phyloP scores from a whole-genome alignment of 2,797 vertebrate species.

The Chrysocyon brachyurus region DNA sequence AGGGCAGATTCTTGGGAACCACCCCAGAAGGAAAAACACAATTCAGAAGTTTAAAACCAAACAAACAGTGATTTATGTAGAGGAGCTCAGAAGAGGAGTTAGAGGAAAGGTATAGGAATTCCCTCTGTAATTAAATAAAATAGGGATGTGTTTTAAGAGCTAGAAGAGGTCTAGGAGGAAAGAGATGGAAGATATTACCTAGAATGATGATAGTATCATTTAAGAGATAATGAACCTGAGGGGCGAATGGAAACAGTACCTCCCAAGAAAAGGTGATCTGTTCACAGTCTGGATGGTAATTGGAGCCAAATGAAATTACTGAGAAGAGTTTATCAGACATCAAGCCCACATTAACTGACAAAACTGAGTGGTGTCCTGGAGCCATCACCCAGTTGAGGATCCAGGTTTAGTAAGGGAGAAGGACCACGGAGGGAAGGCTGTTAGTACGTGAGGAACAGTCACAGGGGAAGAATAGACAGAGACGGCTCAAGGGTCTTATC shows the following conservation, averaged over 20 bases:
- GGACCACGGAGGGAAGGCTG: not conserved
- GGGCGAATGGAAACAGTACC: conserved; percentile 43
- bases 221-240: conserved; percentile 40
- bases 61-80: conserved; percentile 58
- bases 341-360: conserved; percentile 22
- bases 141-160: conserved; percentile 64
- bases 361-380: conserved; percentile 58
- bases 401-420: not conserved
- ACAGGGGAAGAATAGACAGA: not conserved
- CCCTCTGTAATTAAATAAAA: conserved; percentile 73
- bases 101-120: conserved; percentile 69
- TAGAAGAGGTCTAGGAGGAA: not conserved
- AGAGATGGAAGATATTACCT: not conserved
- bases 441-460: not conserved
- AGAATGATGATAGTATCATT: not conserved
- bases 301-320: conserved; percentile 46
- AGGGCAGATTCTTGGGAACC: conserved; percentile 1
- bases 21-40: conserved; percentile 51
- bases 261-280: conserved; percentile 21
- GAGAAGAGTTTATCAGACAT: conserved; percentile 49
- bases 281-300: conserved; percentile 58
- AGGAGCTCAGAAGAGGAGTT: conserved; percentile 65
- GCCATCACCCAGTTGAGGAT: not conserved
- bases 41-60: conserved; percentile 76
- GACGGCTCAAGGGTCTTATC: not conserved